Conservation (phyloP, 2,888 invertebrate genomes). For the Cephus sareptanus region DNA sequence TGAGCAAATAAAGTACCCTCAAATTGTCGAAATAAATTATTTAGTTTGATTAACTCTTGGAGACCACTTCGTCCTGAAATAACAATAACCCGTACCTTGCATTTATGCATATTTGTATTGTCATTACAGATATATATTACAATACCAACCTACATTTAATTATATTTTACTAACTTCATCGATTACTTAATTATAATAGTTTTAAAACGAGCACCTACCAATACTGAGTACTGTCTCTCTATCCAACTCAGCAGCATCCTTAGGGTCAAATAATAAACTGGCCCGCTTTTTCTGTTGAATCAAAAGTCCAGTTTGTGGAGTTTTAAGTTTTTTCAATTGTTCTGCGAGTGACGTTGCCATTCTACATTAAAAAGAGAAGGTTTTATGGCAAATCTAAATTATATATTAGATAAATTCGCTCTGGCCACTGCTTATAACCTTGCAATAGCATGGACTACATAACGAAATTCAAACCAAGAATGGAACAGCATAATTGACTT, state of each 20-base stretch:
- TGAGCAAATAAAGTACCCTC: constrained; percentile 81
- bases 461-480: background rate
- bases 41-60: constrained; percentile 81
- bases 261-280: constrained; percentile 89
- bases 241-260: constrained; percentile 89
- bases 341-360: constrained; percentile 82
- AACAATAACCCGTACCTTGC: background rate
- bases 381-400: background rate
- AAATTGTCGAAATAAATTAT: constrained; percentile 79
- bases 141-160: background rate
- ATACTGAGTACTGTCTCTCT: constrained; percentile 87
- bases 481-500: background rate
- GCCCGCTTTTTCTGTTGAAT: constrained; percentile 77
- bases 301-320: constrained; percentile 79
- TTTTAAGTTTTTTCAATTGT: constrained; percentile 79
- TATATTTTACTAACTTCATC: background rate
- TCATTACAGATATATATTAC: background rate
- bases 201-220: constrained; percentile 67
- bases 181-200: constrained; percentile 1
- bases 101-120: background rate
- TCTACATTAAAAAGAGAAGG: constrained; percentile 12
- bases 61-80: constrained; percentile 79
- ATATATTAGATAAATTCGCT: background rate
- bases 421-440: background rate
- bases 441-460: background rate